Conservation (phyloP, 2,888 invertebrate genomes). For the Zygaena filipendulae region DNA sequence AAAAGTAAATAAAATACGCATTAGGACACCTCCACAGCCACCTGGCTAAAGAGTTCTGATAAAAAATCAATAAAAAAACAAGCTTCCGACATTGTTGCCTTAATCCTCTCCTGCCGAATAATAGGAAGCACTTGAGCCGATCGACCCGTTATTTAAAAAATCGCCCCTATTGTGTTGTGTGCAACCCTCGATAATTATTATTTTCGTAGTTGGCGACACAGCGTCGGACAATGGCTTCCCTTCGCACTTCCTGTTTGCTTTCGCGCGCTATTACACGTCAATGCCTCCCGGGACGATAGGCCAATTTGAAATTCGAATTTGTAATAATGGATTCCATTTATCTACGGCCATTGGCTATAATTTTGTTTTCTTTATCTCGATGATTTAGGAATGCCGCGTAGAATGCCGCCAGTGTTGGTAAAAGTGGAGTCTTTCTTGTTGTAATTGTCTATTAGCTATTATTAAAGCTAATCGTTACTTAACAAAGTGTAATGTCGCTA, state of each 20-base stretch:
- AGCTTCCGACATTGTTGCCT: slow-evolving; percentile 48
- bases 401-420: slow-evolving; percentile 24
- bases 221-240: slow-evolving; percentile 51
- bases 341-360: slow-evolving; percentile 33
- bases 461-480: too few species aligned
- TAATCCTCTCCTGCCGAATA: slow-evolving; percentile 52
- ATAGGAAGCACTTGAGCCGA: slow-evolving; percentile 65
- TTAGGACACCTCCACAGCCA: slow-evolving; percentile 51
- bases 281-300: slow-evolving; percentile 54
- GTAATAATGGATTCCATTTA: slow-evolving; percentile 52
- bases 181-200: slow-evolving; percentile 65
- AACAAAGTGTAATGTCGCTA: too few species aligned
- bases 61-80: slow-evolving; percentile 32
- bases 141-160: slow-evolving; percentile 57
- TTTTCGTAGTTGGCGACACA: slow-evolving; percentile 67
- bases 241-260: slow-evolving; percentile 63
- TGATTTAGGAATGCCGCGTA: slow-evolving; percentile 18
- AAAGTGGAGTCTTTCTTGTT: too few species aligned
- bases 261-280: slow-evolving; percentile 68
- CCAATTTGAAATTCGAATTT: slow-evolving; percentile 62
- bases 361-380: slow-evolving; percentile 34
- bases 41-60: slow-evolving; percentile 40
- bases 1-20: slow-evolving; percentile 44
- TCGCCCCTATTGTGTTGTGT: slow-evolving; percentile 41
- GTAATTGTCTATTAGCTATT: too few species aligned